Percentiles rank a stretch among this genome's conserved stretches.
Conservation (phyloP, 2,888 invertebrate genomes). For the Sipunculus nudus region DNA sequence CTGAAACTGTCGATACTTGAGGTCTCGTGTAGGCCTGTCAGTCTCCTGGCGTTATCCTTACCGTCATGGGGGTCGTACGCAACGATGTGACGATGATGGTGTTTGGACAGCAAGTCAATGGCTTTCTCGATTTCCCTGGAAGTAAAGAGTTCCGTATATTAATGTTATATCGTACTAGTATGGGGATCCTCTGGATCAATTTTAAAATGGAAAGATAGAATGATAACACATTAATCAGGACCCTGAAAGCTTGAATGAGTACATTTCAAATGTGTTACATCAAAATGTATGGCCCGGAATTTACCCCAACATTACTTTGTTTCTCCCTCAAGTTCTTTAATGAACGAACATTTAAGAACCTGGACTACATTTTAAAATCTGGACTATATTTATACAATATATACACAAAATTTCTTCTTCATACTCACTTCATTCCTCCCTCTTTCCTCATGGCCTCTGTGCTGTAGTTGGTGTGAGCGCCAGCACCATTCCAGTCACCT, state of each 20-base stretch:
- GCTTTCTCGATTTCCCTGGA: slow-evolving; percentile 89
- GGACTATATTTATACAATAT: too few species aligned
- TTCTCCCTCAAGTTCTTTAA: too few species aligned
- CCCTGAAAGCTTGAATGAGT: too few species aligned
- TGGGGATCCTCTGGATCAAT: slow-evolving; percentile 80
- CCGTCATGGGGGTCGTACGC: slow-evolving; percentile 95
- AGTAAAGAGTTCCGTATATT: slow-evolving; percentile 27
- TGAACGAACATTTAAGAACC: too few species aligned
- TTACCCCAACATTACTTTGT: too few species aligned
- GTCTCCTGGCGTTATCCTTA: slow-evolving; percentile 90
- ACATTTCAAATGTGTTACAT: too few species aligned
- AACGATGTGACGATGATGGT: slow-evolving; percentile 90
- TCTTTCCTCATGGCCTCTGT: slow-evolving; percentile 85
- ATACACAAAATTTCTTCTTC: too few species aligned
- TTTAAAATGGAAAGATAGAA: too few species aligned
- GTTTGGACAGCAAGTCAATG: slow-evolving; percentile 89
- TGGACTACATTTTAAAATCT: too few species aligned
- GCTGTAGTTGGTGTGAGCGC: slow-evolving; percentile 94
- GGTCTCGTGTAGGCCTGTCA: slow-evolving; percentile 91
- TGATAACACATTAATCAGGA: too few species aligned
- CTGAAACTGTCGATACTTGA: slow-evolving; percentile 96
- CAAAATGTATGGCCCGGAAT: too few species aligned
- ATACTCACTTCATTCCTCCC: slow-evolving; percentile 39
- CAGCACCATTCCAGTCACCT: slow-evolving; percentile 70
- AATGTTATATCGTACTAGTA: background rate